Conservation (phyloP, 2,113 vertebrate genomes). For the Pungitius pungitius region DNA sequence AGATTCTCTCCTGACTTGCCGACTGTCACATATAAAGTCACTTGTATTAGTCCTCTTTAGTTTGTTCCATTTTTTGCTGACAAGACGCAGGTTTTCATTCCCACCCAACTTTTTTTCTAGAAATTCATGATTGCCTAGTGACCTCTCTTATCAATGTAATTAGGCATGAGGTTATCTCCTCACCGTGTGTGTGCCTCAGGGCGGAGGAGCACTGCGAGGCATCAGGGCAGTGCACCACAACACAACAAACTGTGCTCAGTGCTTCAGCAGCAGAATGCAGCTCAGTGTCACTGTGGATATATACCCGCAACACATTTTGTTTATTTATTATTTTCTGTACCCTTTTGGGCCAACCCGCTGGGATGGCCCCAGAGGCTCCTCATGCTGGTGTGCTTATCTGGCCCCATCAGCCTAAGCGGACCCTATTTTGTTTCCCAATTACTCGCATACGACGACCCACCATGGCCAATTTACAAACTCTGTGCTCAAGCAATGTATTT, state of each 20-base stretch:
- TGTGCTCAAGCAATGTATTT: constrained; percentile 50
- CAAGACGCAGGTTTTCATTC: not conserved
- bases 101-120: not conserved
- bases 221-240: constrained; percentile 41
- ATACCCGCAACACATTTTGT: constrained; percentile 50
- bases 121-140: constrained; percentile 38
- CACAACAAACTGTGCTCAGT: constrained; percentile 50
- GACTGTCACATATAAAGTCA: constrained; percentile 61
- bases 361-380: constrained; percentile 21
- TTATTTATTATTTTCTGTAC: constrained; percentile 48
- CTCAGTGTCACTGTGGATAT: constrained; percentile 66
- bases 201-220: constrained; percentile 45
- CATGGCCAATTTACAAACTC: constrained; percentile 67
- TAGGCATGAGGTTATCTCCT: constrained; percentile 45
- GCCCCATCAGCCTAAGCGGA: constrained; percentile 51
- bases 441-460: constrained; percentile 52
- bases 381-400: constrained; percentile 45
- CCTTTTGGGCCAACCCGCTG: constrained; percentile 39
- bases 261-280: constrained; percentile 68
- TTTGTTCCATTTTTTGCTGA: not conserved
- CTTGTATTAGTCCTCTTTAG: constrained; percentile 48
- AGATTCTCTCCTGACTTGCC: constrained; percentile 63
- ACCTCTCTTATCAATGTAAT: constrained; percentile 56
- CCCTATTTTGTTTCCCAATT: constrained; percentile 72
- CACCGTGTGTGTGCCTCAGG: constrained; percentile 28